Evolutionary conservation across 2,113 vertebrate genomes (phyloP), one percentile per base, ranked within the genome.

Genomic region (Orthonyx spaldingii): DNA sequence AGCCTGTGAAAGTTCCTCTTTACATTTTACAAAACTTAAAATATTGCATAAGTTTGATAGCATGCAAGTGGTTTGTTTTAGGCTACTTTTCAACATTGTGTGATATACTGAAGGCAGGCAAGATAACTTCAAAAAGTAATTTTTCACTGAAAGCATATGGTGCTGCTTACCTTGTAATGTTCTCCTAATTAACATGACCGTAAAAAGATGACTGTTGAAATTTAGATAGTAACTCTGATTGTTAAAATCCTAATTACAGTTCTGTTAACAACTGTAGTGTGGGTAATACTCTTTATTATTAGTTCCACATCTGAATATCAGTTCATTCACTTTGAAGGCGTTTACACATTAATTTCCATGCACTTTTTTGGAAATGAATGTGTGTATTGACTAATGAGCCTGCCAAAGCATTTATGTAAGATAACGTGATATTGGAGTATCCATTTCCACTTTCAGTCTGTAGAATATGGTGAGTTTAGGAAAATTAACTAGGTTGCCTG

Each of bases 171-270:
- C 37, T 89, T 84, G 16, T 46, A 63, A 80, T 80, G n/a, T 49
- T 78, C 35, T 92, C 19, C 60, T 95, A 89, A 94, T 95, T 87
- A 95, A 80, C 1, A 1, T 75, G 68, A 77, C 57, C 47, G 22
- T 79, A 84, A 84, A 87, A 87, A 91, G 61, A 52, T 1, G 7
- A n/a, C 57, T 93, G 20, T 30, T 93, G 55, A 89, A 94, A 94
- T 82, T 52, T 80, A 94, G 61, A 50, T 80, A 82, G 78, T 72
- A 87, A 87, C 42, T 85, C 39, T 53, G 82, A 79, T 82, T 82
- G 95, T 91, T 95, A 75, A 93, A 96, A 84, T 90, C 42, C 41
- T 92, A 95, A 94, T 97, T 96, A 95, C n/a, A 84, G 42, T 68
- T 70, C 14, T 77, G 65, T 87, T 96, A 95, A 86, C 82, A 94